Percentiles rank a stretch among this genome's conserved stretches.
phyloP scores from a whole-genome alignment of 1,140 invertebrate species.

The Phortica variegata region DNA sequence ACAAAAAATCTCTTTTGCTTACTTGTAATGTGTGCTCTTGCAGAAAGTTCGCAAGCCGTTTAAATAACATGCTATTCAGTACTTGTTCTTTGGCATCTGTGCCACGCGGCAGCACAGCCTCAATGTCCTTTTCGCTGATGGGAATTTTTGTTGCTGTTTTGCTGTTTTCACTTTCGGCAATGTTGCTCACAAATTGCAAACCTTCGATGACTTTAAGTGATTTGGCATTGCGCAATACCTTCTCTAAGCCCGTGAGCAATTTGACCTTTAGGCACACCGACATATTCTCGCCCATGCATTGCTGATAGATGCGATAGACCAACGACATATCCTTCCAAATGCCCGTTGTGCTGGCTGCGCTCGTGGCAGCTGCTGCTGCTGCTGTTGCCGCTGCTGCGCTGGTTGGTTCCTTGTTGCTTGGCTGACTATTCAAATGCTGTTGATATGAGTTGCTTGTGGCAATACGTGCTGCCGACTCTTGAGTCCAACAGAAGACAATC shows the following conservation, averaged over 20 bases:
- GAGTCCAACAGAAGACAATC: conserved; percentile 47
- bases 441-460: conserved; percentile 28
- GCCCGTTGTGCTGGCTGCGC: conserved; percentile 8
- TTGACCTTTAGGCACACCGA: conserved; percentile 76
- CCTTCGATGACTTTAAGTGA: conserved; percentile 70
- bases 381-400: conserved; percentile 3
- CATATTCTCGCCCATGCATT: conserved; percentile 70
- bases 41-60: conserved; percentile 72
- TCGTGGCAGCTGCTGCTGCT: conserved; percentile 5
- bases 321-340: conserved; percentile 50
- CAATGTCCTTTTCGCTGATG: conserved; percentile 62
- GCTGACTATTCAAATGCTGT: conserved; percentile 35
- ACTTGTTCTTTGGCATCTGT: conserved; percentile 70
- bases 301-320: conserved; percentile 65
- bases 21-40: conserved; percentile 76
- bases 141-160: conserved; percentile 32
- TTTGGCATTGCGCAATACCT: conserved; percentile 64
- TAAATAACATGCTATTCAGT: conserved; percentile 72
- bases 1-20: not conserved
- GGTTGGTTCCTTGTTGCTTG: conserved; percentile 4
- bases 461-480: conserved; percentile 30
- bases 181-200: conserved; percentile 64
- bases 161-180: conserved; percentile 59
- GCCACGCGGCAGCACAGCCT: conserved; percentile 69
- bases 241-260: conserved; percentile 70